These are phyloP conservation scores for Aurelia sp. DNA, from an alignment of 30 jellyfish, hydroid and myxozoan genomes.

Conservation along the genomic window DNA sequence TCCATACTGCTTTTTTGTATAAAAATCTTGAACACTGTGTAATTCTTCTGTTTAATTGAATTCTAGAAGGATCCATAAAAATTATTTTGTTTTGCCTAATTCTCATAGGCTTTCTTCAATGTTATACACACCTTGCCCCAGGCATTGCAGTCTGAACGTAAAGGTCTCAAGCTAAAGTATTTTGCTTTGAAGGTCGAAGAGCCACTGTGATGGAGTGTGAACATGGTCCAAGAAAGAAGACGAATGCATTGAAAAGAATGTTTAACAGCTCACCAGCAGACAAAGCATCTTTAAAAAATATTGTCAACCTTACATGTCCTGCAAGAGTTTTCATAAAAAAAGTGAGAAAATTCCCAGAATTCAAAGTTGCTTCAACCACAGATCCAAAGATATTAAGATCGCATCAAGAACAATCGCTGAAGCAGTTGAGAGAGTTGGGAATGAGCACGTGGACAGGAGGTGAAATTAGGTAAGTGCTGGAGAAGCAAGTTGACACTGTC, in stretches of 20 bases:
- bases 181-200: conserved; percentile 75
- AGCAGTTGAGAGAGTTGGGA: conserved; percentile 84
- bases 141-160: too few relatives aligned
- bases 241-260: conserved; percentile 91
- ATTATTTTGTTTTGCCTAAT: too few relatives aligned
- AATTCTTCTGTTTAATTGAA: too few relatives aligned
- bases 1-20: too few relatives aligned
- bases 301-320: conserved; percentile 94
- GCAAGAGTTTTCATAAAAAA: conserved; percentile 91
- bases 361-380: conserved; percentile 77
- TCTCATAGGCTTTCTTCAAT: too few relatives aligned
- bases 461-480: conserved; percentile 77
- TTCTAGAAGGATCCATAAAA: too few relatives aligned
- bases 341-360: conserved; percentile 95
- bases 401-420: conserved; percentile 90
- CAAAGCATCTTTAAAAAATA: conserved; percentile 69
- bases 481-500: not conserved
- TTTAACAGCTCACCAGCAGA: conserved; percentile 76
- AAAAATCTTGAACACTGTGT: too few relatives aligned
- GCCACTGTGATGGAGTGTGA: conserved; percentile 99
- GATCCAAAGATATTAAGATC: conserved; percentile 84
- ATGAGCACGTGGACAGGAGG: conserved; percentile 83
- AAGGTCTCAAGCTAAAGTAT: too few relatives aligned
- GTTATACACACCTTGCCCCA: too few relatives aligned
- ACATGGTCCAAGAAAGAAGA: conserved; percentile 97